Evolutionary conservation across 2,113 vertebrate species (phyloP), one percentile per base, ranked within the genome.

Genomic region (Miniopterus natalensis): DNA sequence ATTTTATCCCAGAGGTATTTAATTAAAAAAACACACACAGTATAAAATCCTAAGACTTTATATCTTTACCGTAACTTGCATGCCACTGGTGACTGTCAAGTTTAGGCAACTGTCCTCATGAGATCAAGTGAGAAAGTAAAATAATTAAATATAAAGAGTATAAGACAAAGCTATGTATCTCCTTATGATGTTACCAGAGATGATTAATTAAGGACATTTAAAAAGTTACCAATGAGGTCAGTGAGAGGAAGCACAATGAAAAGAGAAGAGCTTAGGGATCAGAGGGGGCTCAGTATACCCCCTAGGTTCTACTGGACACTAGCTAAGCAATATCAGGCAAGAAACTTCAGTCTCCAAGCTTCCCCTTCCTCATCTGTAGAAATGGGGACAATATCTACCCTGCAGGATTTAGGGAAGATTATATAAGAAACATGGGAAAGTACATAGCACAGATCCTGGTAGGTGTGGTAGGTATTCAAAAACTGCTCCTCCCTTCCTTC

Each of bases 71-170:
- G 65, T 20, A 92, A 47, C 49, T 75, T 92, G 40, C 59, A 88
- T 75, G 71, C 55, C 51, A 85, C 53, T 74, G 23, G 29, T 93
- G 55, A 71, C 29, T 57, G 40, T 81, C 40, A 80, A 87, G 27
- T 83, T 79, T 66, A 92, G 21, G 6, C 57, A 87, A 92, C 51
- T 66, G 8, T 79, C 21, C 29, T 95, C 27, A 81, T 77, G 81
- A 84, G 5, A 65, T 66, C 53, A 90, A 2, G 11, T 63, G 74
- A 95, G 78, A 91, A 90, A 87, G 27, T 68, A 96, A 84, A 96
- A 92, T 20, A 95, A 94, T 49, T 42, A 91, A 97, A 86, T 70
- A 68, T 57, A 47, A 81, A 95, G 5, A 83, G 7, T 81, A n/a
- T 4, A 88, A 93, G 17, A 90, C 6, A 95, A 96, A 94, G 11